Evolutionary conservation across 1,140 invertebrate species (phyloP).

Genomic region (Sinonovacula constricta): DNA sequence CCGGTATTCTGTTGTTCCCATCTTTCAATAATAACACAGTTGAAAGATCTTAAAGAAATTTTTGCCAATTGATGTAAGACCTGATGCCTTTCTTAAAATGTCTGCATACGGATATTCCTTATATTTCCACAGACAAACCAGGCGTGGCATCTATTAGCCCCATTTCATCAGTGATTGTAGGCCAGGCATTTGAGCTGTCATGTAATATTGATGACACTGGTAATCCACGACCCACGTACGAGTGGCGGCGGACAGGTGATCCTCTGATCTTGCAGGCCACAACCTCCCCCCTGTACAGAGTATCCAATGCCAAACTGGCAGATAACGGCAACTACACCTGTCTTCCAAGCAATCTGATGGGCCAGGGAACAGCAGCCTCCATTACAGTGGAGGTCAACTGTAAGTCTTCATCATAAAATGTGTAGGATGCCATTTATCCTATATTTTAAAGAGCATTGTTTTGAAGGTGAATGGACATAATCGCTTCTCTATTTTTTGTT

Average conservation of each 20-base stretch:
- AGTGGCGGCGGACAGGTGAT: slow-evolving; percentile 36
- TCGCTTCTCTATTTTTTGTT: no score
- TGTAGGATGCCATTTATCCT: no score
- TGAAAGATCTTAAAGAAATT: no score
- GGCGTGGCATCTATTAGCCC: slow-evolving; percentile 51
- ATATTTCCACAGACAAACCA: slow-evolving; percentile 53
- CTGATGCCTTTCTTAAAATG: no score
- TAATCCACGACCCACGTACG: slow-evolving; percentile 56
- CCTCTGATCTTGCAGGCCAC: slow-evolving; percentile 8
- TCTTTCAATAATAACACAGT: no score
- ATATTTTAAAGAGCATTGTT: no score
- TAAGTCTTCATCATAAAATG: no score
- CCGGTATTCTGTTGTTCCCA: no score
- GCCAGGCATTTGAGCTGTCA: slow-evolving; percentile 48
- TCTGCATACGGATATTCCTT: no score
- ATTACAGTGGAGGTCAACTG: slow-evolving; percentile 61
- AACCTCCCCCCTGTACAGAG: slow-evolving; percentile 27
- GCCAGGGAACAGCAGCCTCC: slow-evolving; percentile 46
- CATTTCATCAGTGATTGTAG: slow-evolving; percentile 49
- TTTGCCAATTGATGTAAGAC: no score
- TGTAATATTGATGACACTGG: slow-evolving; percentile 49
- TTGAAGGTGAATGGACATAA: no score
- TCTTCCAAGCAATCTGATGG: slow-evolving; percentile 57
- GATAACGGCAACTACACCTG: slow-evolving; percentile 65
- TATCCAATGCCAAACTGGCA: slow-evolving; percentile 48